A percentile compares a stretch with the other conserved stretches of the same genome.
These are phyloP conservation scores for Nothura maculosa DNA, from an alignment of 2,797 vertebrate genomes.

Conservation along the genomic window DNA sequence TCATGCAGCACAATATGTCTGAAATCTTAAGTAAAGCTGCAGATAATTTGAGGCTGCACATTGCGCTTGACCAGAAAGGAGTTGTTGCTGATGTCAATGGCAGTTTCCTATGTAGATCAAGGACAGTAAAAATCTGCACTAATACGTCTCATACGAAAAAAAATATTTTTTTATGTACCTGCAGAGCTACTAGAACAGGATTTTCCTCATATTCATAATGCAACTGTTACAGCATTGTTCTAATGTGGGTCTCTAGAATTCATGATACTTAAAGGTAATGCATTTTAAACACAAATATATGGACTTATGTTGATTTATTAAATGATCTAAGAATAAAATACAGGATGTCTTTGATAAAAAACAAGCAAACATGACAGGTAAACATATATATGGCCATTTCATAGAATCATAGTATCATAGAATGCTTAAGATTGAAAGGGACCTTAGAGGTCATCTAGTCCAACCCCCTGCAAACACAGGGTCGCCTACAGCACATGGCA, in stretches of 20 bases:
- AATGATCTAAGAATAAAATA: neutral
- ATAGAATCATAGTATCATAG: neutral
- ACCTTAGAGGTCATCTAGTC: too few species aligned
- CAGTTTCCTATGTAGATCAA: neutral
- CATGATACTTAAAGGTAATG: slow-evolving; percentile 6
- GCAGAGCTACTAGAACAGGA: neutral
- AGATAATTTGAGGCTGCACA: neutral
- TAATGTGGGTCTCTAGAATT: neutral
- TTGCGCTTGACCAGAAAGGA: neutral
- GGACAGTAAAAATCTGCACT: neutral
- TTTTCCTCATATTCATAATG: neutral
- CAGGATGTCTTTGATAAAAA: neutral
- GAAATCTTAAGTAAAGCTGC: neutral
- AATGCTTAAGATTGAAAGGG: too few species aligned
- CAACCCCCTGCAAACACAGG: too few species aligned
- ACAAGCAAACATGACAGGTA: neutral
- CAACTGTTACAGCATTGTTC: neutral
- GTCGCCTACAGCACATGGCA: too few species aligned
- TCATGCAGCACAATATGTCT: neutral
- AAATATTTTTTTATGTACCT: neutral
- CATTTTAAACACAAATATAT: neutral
- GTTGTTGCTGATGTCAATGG: neutral
- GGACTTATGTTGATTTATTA: neutral
- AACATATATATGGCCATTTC: neutral
- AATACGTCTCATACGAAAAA: neutral